Percentiles rank a stretch among this genome's conserved stretches.
phyloP scores from a whole-genome alignment of 2,797 vertebrate species.

The Hydrocynus forskahlii region DNA sequence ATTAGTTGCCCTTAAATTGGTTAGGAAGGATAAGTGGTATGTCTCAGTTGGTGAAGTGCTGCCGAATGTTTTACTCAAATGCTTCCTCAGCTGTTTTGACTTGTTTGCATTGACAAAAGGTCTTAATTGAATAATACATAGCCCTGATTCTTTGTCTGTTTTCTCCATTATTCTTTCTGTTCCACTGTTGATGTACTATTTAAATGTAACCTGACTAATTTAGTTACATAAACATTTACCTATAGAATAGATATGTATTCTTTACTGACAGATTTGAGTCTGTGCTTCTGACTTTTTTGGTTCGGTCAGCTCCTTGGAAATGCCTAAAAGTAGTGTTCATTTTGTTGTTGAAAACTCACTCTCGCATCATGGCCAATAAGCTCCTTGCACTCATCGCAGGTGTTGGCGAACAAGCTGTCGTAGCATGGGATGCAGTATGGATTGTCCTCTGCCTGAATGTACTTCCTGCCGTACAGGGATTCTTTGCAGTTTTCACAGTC shows the following conservation, averaged over 20 bases:
- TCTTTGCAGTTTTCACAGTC: constrained; percentile 97
- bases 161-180: neutral
- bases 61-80: constrained; percentile 54
- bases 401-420: constrained; percentile 95
- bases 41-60: constrained; percentile 21
- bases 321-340: constrained; percentile 8
- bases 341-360: constrained; percentile 76
- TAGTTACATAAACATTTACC: no score
- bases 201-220: no score
- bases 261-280: no score
- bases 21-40: constrained; percentile 55
- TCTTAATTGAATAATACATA: constrained; percentile 68
- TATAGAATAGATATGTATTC: no score
- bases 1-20: constrained; percentile 62
- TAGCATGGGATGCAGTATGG: constrained; percentile 99
- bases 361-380: constrained; percentile 95
- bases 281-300: no score
- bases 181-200: neutral
- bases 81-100: constrained; percentile 52
- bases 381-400: constrained; percentile 97
- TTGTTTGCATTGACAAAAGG: constrained; percentile 63
- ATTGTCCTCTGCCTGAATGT: constrained; percentile 92
- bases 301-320: neutral
- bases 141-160: constrained; percentile 47
- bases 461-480: constrained; percentile 96